Conservation (phyloP, 2,797 vertebrate species). For the Spinus pinus region DNA sequence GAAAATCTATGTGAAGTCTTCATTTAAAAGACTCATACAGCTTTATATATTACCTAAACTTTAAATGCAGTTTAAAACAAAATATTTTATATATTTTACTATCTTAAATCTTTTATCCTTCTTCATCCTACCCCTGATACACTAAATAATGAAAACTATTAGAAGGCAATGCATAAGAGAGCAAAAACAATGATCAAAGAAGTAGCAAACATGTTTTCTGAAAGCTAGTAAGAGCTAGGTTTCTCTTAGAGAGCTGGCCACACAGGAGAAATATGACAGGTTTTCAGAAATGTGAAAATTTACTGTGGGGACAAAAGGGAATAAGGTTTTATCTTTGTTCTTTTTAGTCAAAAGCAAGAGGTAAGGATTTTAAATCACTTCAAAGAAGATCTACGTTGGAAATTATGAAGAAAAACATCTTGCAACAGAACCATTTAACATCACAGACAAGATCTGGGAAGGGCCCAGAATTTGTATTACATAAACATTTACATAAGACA, state of each 20-base stretch:
- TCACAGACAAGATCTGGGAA: neutral
- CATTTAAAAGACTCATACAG: neutral
- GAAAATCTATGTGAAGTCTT: neutral
- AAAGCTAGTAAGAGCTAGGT: neutral
- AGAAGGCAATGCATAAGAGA: neutral
- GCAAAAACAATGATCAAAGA: neutral
- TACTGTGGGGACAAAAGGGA: neutral
- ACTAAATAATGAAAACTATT: neutral
- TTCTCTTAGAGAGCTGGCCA: neutral
- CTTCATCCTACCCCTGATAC: neutral
- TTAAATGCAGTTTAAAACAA: neutral
- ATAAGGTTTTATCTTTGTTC: neutral
- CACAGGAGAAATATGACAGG: neutral
- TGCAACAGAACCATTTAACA: neutral
- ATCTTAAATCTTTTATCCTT: neutral
- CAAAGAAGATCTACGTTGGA: neutral
- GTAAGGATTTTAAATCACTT: neutral
- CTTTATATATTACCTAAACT: neutral
- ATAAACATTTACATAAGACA: neutral
- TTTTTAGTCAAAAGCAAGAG: neutral
- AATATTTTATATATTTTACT: neutral
- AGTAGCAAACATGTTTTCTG: neutral
- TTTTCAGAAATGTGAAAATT: neutral
- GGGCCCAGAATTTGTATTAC: neutral
- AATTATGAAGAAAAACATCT: neutral